Percentiles rank a stretch among this genome's conserved stretches.
Conservation (phyloP, 2,113 vertebrate species). For the Ranitomeya imitator region DNA sequence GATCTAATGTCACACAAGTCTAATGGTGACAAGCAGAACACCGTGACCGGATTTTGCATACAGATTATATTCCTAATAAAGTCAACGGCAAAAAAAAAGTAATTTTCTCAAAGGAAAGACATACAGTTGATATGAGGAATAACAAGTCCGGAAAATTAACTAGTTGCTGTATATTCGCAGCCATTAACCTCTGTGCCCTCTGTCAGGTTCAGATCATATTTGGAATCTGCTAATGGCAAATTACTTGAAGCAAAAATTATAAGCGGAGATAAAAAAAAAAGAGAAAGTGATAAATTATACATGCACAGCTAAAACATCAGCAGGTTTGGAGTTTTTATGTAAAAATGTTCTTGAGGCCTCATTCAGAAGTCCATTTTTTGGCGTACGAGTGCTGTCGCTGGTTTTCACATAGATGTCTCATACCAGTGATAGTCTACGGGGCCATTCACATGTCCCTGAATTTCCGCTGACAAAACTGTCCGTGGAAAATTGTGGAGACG, state of each 20-base stretch:
- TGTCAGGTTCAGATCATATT: background rate
- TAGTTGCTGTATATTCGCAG: background rate
- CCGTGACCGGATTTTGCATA: slow-evolving; percentile 9
- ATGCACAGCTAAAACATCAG: background rate
- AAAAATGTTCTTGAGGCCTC: background rate
- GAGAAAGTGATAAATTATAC: background rate
- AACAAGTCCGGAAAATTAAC: slow-evolving; percentile 2
- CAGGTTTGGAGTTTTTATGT: background rate
- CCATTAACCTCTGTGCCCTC: slow-evolving; percentile 24
- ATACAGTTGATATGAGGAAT: background rate
- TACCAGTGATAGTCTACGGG: too few species aligned
- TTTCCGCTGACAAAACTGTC: too few species aligned
- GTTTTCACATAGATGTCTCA: too few species aligned
- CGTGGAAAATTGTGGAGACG: too few species aligned
- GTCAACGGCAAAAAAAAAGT: background rate
- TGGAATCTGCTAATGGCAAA: background rate
- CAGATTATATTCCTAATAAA: slow-evolving; percentile 11
- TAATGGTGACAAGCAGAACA: background rate
- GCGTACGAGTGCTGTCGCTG: too few species aligned
- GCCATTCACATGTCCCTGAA: too few species aligned
- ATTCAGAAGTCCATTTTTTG: too few species aligned
- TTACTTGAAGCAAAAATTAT: background rate
- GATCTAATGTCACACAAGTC: background rate
- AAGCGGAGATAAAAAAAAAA: background rate
- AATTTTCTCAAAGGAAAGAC: background rate